phyloP scores from a whole-genome alignment of 2,113 vertebrate species.

The Nothobranchius furzeri region DNA sequence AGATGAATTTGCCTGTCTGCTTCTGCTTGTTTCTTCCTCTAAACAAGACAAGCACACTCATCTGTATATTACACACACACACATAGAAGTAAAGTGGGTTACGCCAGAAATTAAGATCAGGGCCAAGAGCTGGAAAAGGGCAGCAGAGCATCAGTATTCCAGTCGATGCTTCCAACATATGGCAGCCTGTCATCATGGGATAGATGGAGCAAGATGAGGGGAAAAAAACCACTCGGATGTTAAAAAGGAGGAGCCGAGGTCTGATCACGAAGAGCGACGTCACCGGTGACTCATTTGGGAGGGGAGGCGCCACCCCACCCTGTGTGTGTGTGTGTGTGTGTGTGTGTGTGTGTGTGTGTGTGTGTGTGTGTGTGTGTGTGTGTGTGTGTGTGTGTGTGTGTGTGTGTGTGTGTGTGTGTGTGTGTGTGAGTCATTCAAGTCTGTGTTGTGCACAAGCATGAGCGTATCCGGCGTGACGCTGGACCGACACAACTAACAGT shows the following conservation, averaged over 20 bases:
- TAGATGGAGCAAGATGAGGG: conserved; percentile 26
- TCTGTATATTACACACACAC: conserved; percentile 29
- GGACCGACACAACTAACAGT: conserved; percentile 13
- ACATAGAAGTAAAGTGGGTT: conserved; percentile 4
- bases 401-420: conserved; percentile 46
- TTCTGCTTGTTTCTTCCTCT: conserved; percentile 33
- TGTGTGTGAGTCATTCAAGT: conserved; percentile 63
- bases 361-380: conserved; percentile 36
- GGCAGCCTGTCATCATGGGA: conserved; percentile 45
- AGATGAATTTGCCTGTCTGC: conserved; percentile 30
- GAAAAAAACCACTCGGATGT: conserved; percentile 36
- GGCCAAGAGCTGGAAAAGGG: background rate
- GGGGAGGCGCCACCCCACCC: conserved; percentile 49
- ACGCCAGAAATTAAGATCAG: background rate
- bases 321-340: conserved; percentile 51
- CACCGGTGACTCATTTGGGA: conserved; percentile 56
- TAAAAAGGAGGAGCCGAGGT: conserved; percentile 23
- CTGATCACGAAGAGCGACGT: conserved; percentile 40
- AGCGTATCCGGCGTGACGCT: conserved; percentile 17
- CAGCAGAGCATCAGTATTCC: conserved; percentile 25
- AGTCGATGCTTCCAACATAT: conserved; percentile 36
- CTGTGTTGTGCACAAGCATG: conserved; percentile 28
- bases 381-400: conserved; percentile 45
- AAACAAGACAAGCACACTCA: conserved; percentile 17
- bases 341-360: conserved; percentile 55